Evolutionary conservation across 2,113 vertebrate genomes (phyloP), one percentile per base, ranked within the genome.

Genomic region (Pantherophis guttatus): DNA sequence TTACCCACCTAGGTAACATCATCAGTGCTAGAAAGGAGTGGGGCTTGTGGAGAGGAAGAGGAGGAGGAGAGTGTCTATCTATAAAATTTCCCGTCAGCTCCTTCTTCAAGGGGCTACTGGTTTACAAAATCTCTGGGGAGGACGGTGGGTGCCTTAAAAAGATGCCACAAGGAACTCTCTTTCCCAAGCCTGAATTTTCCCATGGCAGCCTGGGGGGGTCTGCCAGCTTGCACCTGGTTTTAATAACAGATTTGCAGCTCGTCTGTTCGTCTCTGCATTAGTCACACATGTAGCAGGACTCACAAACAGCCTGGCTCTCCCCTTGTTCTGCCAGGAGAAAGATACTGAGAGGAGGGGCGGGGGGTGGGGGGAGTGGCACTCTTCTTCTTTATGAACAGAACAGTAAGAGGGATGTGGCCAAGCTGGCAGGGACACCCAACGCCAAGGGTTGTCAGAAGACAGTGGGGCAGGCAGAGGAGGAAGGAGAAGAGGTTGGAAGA

Each of bases 161-260:
- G 21, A 29, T 33, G 26, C 55, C 2, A 10, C 1, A 52, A n/a
- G 26, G 59, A 44, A 53, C 1, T 10, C 8, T 44, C 70, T 85
- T 89, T 1, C 17, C 8, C 58, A 59, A 65, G 91, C 58, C 44
- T 92, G 7, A 55, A 0, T 86, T 92, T 94, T 12, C 54, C 54
- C 13, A 53, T 50, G 88, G 9, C 92, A 95, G 19, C 52, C 48
- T 2, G 0, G 57, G 0, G 15, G 1, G 86, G 93, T 85, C 75
- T 86, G 85, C 62, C 95, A 94, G 92, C 75, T 87, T 19, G 90
- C 92, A 91, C 91, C 91, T 91, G 92, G 87, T 86, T n/a, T 87
- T 93, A 52, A 52, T 4, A 55, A 93, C 89, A 94, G 91, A 91
- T 59, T 93, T 0, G 0, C 3, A 55, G 33, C 85, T 89, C 55